phyloP scores from a whole-genome alignment of 2,888 invertebrate species.

The Lymantria dispar region DNA sequence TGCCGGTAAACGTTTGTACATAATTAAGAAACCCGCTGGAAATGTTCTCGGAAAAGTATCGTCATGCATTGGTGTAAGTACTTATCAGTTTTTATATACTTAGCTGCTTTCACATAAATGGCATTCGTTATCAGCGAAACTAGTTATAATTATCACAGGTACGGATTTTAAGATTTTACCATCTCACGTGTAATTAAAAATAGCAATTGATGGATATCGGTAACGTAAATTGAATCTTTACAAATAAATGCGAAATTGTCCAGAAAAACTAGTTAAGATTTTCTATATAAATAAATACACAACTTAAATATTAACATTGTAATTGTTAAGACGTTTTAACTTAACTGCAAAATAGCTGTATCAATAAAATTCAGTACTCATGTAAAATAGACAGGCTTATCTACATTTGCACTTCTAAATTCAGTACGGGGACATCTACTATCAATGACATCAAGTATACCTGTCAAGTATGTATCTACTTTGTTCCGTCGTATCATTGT shows the following conservation, averaged over 20 bases:
- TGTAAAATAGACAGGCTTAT: not conserved
- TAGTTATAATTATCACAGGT: no score
- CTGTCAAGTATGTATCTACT: not conserved
- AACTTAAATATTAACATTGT: not conserved
- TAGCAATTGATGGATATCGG: no score
- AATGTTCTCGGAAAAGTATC: slow-evolving; percentile 91
- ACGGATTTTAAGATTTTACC: no score
- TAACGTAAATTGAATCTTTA: no score
- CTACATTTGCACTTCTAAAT: not conserved
- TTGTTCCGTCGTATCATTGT: not conserved
- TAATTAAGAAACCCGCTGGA: slow-evolving; percentile 89
- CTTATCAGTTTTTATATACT: not conserved
- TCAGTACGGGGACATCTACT: not conserved
- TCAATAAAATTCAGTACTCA: not conserved
- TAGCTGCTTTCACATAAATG: no score
- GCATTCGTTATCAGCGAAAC: no score
- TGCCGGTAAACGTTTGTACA: slow-evolving; percentile 89
- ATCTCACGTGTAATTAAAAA: no score
- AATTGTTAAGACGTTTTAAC: not conserved
- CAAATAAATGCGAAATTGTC: no score
- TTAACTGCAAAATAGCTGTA: not conserved
- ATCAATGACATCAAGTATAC: not conserved
- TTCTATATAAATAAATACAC: no score
- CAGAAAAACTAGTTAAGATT: no score
- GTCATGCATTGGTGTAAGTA: slow-evolving; percentile 89